A percentile compares a stretch with the other conserved stretches of the same genome.
phyloP scores from a whole-genome alignment of 2,797 vertebrate genomes.

The Rhincodon typus region DNA sequence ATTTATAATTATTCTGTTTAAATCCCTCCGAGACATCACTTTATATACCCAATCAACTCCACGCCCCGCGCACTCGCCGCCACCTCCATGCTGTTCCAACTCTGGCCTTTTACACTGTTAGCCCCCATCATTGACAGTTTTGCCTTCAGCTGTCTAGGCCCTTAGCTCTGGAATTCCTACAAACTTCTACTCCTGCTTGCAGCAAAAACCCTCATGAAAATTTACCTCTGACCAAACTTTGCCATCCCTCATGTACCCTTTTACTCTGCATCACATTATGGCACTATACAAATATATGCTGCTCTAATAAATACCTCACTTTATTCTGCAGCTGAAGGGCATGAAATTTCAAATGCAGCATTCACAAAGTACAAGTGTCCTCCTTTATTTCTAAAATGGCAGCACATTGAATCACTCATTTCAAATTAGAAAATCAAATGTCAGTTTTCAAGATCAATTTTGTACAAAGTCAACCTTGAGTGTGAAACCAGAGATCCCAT shows the following conservation, averaged over 20 bases:
- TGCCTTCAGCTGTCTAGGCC: neutral
- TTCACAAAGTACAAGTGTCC: neutral
- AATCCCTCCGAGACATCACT: neutral
- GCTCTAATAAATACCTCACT: neutral
- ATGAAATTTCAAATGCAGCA: neutral
- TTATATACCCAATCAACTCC: neutral
- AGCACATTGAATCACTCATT: neutral
- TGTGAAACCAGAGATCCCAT: neutral
- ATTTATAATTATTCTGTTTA: neutral
- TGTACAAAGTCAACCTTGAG: neutral
- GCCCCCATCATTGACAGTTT: neutral
- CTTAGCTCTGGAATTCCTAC: neutral
- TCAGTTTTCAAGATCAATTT: neutral
- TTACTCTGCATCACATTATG: neutral
- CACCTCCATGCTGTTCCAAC: neutral
- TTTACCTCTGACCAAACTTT: neutral
- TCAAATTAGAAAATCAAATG: neutral
- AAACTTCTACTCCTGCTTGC: neutral
- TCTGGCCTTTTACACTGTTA: neutral
- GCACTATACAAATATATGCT: neutral
- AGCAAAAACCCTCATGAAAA: neutral
- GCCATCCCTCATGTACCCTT: neutral
- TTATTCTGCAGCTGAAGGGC: neutral
- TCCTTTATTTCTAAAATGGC: neutral
- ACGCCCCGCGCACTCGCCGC: neutral